Percentiles rank a stretch among this genome's conserved stretches.
These are phyloP conservation scores for Lipotes vexillifer DNA, from an alignment of 2,113 vertebrate genomes.

Conservation along the genomic window DNA sequence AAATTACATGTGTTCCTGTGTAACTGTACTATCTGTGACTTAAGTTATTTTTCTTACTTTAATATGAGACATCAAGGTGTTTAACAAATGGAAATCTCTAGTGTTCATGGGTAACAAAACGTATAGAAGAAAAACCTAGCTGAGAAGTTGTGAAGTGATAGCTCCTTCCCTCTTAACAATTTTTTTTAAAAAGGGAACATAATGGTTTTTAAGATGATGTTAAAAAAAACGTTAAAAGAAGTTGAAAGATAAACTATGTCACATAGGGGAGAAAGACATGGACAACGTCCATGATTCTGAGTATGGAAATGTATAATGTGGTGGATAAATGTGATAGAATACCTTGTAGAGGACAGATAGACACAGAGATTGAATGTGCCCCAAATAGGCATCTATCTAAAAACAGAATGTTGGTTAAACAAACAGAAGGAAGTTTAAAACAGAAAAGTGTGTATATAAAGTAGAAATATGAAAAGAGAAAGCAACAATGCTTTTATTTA, in stretches of 20 bases:
- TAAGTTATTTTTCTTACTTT: neutral
- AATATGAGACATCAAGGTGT: neutral
- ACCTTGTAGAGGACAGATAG: neutral
- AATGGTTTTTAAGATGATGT: neutral
- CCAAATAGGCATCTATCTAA: neutral
- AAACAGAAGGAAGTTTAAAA: neutral
- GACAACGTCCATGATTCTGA: neutral
- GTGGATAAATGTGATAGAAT: neutral
- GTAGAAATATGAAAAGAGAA: neutral
- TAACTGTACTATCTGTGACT: neutral
- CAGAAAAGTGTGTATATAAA: neutral
- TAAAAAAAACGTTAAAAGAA: neutral
- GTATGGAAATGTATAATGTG: neutral
- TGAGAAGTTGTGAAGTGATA: neutral
- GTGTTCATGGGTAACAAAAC: neutral
- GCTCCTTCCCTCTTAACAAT: accelerated
- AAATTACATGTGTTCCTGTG: neutral
- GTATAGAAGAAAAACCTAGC: neutral
- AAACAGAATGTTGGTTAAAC: neutral
- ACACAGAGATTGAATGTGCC: accelerated
- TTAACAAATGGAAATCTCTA: neutral
- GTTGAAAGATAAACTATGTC: neutral
- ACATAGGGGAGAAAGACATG: neutral
- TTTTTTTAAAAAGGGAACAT: neutral
- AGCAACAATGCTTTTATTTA: neutral